Base-by-base conservation (phyloP, 1,140 invertebrate species). In the Cardiocondyla obscurior region DNA sequence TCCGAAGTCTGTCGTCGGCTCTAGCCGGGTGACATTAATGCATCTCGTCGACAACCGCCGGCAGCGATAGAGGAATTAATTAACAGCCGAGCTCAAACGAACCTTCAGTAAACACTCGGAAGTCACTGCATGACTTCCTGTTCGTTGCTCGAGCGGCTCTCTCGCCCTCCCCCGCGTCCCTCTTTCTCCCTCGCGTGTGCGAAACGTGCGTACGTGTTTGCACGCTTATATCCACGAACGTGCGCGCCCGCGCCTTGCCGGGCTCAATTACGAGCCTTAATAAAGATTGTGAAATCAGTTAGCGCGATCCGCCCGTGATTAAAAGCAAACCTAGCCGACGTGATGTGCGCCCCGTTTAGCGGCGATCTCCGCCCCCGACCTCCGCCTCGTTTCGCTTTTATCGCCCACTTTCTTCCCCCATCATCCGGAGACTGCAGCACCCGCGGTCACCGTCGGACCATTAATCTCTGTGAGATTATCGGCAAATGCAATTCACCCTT, bases 271-370 rank as follows among this genome's bases (percentile, higher is more conserved):
- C 25, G 44, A 33, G 65, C 46, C 85, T 88, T 87, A 84, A 88
- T 84, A 83, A 84, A 73, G 83, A 85, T 87, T 89, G 85, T 77
- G 88, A 88, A 89, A 88, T 88, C 86, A 84, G 84, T 86, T 81
- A 84, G 53, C 28, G 67, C 73, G 83, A 89, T 84, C 84, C 83
- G 36, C 57, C 44, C 64, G 85, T 79, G 85, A 87, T 88, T 89
- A 88, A 85, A 85, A 87, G 74, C 33, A 83, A 83, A 85, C 53
- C 33, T 55, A 22, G 42, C 30, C 81, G 42, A 70, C 19, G 36
- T 60, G 62, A 84, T 69, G 65, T 36, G 64, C 53, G n/a, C 42
- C 42, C 25, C 74, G 53, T 84, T 55, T 84, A 62, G 36, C 46
- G n/a, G 19, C 46, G 57, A 79, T 79, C n/a, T n/a, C 39, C 44